Conservation (phyloP, 2,888 invertebrate species). For the Ochropacha duplaris region DNA sequence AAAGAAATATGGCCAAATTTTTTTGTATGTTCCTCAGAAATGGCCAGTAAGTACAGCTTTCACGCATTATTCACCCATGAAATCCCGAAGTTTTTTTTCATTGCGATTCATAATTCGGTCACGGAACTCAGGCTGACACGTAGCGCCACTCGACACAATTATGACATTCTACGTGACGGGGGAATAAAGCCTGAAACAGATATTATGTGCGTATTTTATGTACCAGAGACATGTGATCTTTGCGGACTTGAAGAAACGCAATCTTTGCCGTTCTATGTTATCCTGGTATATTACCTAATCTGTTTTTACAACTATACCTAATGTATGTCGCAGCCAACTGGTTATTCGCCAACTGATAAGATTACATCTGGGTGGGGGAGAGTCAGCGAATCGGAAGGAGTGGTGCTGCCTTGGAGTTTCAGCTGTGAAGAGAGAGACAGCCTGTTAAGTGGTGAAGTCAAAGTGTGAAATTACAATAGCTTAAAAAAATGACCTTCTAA, state of each 20-base stretch:
- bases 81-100: constrained; percentile 8
- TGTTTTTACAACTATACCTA: not conserved
- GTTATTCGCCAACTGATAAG: no score
- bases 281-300: not conserved
- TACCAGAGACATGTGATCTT: constrained; percentile 1
- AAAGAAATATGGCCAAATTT: not conserved
- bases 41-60: constrained; percentile 3
- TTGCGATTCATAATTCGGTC: constrained; percentile 33
- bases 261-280: not conserved
- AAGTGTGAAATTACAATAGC: no score
- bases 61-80: constrained; percentile 6
- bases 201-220: not conserved
- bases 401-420: no score
- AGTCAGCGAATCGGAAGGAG: no score
- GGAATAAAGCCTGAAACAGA: constrained; percentile 4
- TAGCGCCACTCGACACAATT: constrained; percentile 36
- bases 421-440: no score
- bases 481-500: no score
- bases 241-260: not conserved
- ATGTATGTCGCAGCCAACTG: no score
- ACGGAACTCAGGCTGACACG: constrained; percentile 26
- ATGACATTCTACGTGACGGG: constrained; percentile 31
- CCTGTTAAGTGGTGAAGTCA: no score
- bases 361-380: no score
- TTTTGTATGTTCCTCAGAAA: not conserved